Conservation (phyloP, 1,140 invertebrate genomes). For the Acromyrmex echinatior region DNA sequence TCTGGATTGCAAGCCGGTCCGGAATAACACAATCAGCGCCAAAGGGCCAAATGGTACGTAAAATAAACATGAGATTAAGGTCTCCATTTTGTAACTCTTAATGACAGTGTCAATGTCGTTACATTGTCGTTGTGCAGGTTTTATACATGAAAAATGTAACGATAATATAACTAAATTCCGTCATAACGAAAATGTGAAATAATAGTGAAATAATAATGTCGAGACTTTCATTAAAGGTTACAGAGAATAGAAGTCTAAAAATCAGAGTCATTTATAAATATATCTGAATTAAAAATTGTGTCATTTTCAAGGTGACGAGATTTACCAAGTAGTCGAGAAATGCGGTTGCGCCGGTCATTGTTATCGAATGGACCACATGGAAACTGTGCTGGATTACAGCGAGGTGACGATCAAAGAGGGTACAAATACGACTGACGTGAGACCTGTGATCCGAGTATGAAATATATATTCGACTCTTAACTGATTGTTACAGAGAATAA, state of each 20-base stretch:
- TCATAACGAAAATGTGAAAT: no score
- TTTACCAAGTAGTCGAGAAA: constrained; percentile 83
- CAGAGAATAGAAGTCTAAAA: neutral
- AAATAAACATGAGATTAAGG: neutral
- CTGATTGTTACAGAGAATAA: neutral
- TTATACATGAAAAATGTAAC: no score
- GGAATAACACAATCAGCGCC: constrained; percentile 85
- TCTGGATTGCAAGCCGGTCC: constrained; percentile 83
- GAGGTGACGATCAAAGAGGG: constrained; percentile 80
- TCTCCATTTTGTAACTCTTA: no score
- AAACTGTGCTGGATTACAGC: constrained; percentile 84
- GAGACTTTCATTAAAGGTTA: no score
- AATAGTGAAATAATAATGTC: no score
- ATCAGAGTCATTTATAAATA: neutral
- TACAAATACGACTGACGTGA: constrained; percentile 81
- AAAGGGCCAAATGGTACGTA: constrained; percentile 87
- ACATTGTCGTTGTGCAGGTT: no score
- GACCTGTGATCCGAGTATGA: constrained; percentile 80
- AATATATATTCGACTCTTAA: neutral
- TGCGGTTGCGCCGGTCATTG: constrained; percentile 83
- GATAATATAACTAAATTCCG: no score
- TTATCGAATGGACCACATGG: constrained; percentile 83
- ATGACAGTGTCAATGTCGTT: no score
- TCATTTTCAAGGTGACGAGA: constrained; percentile 80
- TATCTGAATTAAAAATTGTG: neutral